phyloP scores from a whole-genome alignment of 2,113 vertebrate species.

The Plecturocebus donacophilus region DNA sequence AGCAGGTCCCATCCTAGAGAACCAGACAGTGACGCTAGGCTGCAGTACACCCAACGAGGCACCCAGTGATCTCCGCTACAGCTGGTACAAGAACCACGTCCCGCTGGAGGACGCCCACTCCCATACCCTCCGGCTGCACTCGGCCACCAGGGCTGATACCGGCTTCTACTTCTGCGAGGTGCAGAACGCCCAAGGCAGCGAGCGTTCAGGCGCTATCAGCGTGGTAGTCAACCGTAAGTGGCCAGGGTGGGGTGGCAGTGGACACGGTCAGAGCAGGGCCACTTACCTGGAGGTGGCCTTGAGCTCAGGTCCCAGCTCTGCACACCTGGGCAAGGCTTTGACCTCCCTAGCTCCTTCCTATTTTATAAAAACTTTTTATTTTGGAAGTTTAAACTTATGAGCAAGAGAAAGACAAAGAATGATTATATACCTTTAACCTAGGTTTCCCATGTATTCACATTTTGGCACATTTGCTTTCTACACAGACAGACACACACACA shows the following conservation, averaged over 20 bases:
- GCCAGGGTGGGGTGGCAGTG: neutral
- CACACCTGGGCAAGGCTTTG: neutral
- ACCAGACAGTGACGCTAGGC: slow-evolving; percentile 74
- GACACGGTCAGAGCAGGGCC: neutral
- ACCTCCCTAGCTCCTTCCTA: neutral
- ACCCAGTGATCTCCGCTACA: slow-evolving; percentile 73
- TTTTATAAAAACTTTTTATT: neutral
- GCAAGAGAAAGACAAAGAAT: neutral
- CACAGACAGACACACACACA: too few relatives aligned
- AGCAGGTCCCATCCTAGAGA: slow-evolving; percentile 65
- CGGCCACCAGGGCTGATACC: rapidly evolving
- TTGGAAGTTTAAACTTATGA: slow-evolving; percentile 9
- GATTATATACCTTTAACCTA: neutral
- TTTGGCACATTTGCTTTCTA: neutral
- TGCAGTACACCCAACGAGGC: slow-evolving; percentile 75
- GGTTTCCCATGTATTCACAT: neutral
- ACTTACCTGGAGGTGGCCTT: neutral
- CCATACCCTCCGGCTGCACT: slow-evolving; percentile 62
- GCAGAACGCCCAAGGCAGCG: slow-evolving; percentile 69
- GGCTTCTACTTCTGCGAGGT: slow-evolving; percentile 84
- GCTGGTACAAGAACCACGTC: slow-evolving; percentile 83
- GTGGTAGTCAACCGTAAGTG: slow-evolving; percentile 83
- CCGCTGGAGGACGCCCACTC: slow-evolving; percentile 62
- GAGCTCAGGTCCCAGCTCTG: neutral
- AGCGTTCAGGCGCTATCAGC: slow-evolving; percentile 59